These are phyloP conservation scores for Lasioglossum figueresi DNA, from an alignment of 2,888 invertebrate genomes.

Conservation along the genomic window DNA sequence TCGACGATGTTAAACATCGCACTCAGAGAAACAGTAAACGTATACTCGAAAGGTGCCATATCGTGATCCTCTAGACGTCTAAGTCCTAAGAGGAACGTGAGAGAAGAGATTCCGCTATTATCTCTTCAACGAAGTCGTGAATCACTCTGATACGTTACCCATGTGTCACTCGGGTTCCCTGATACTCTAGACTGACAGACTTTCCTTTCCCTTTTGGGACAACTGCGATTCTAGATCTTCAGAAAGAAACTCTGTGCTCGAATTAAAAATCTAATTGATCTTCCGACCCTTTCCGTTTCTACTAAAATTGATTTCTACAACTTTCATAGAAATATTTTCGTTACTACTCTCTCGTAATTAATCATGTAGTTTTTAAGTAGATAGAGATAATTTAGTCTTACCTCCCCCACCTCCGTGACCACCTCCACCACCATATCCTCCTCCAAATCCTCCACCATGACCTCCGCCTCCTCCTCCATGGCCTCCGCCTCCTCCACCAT, in stretches of 20 bases:
- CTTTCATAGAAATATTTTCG: not conserved
- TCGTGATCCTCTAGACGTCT: not conserved
- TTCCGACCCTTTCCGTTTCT: not conserved
- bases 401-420: slow-evolving; percentile 29
- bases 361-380: too few species aligned
- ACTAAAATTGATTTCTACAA: not conserved
- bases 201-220: not conserved
- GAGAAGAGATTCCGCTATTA: slow-evolving; percentile 37
- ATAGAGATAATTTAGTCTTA: not conserved
- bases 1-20: not conserved
- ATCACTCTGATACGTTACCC: not conserved
- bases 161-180: not conserved
- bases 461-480: too few species aligned
- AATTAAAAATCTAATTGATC: not conserved
- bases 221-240: not conserved
- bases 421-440: slow-evolving; percentile 19
- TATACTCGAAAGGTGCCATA: slow-evolving; percentile 29
- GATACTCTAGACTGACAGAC: not conserved
- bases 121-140: not conserved
- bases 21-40: slow-evolving; percentile 20
- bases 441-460: slow-evolving; percentile 54
- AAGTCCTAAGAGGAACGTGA: slow-evolving; percentile 40
- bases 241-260: not conserved
- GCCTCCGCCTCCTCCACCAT: slow-evolving; percentile 61
- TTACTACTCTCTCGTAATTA: not conserved